Percentiles rank a stretch among this genome's conserved stretches.
phyloP scores from a whole-genome alignment of 2,888 invertebrate genomes.

The Epistrophella euchroma region DNA sequence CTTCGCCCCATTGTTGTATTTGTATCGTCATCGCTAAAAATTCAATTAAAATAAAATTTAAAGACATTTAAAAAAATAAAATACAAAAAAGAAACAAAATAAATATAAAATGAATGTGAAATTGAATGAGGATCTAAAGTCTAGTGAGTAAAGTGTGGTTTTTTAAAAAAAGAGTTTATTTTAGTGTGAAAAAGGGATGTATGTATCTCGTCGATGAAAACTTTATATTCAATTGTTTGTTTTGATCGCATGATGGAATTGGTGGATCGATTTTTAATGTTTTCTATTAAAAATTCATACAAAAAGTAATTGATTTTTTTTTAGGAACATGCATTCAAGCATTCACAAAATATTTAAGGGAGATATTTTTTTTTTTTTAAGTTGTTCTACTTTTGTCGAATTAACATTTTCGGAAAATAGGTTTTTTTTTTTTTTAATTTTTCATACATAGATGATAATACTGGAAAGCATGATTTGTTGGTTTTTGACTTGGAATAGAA shows the following conservation, averaged over 20 bases:
- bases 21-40: constrained; percentile 78
- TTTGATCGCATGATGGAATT: constrained; percentile 50
- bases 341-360: constrained; percentile 66
- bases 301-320: constrained; percentile 36
- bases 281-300: constrained; percentile 54
- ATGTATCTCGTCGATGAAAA: constrained; percentile 54
- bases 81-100: background rate
- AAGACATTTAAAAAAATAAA: constrained; percentile 42
- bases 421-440: constrained; percentile 38
- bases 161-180: constrained; percentile 27
- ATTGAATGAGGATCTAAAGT: constrained; percentile 64
- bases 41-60: constrained; percentile 56
- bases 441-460: constrained; percentile 77
- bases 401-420: constrained; percentile 45
- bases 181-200: constrained; percentile 46
- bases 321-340: constrained; percentile 72
- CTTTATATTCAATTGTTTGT: constrained; percentile 33
- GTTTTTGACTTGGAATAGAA: constrained; percentile 69
- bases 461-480: constrained; percentile 79
- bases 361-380: constrained; percentile 46
- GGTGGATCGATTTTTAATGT: constrained; percentile 42
- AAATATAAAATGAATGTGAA: constrained; percentile 66
- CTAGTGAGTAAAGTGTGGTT: constrained; percentile 59
- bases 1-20: constrained; percentile 76
- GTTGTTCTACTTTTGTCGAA: constrained; percentile 66